Base-by-base conservation (phyloP, 2,888 invertebrate species). In the Ceratothoa steindachneri region DNA sequence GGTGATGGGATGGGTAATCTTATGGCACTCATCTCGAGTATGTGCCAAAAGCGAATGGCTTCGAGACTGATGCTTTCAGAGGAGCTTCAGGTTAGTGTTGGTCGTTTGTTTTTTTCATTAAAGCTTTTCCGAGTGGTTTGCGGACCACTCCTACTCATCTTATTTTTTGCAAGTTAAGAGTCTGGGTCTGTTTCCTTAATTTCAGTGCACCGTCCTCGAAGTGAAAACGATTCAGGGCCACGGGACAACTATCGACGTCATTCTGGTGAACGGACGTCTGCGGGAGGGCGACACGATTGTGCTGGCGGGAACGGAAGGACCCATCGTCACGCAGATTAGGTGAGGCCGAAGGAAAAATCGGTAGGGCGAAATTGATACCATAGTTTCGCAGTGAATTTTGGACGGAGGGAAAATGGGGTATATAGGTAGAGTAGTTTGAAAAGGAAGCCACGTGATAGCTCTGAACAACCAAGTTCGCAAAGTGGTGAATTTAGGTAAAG, bases 1-100 rank as follows among this genome's bases (percentile, higher is more conserved):
- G 99, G 99, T 24, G 99, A 99, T 84, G 97, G 97, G 55, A 95
- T 99, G 95, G 98, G 98, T 70, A 99, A 99, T 86, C 86, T 99
- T 70, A 88, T 99, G 81, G 92, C 94, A 24, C 89, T 97, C 82
- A 93, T 99, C 80, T 92, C 97, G 67, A 93, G 95, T 81, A 91
- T 92, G 67, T 95, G 95, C 81, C 98, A 99, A 85, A 92, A 89
- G 24, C 90, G 93, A 83, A 86, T 97, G 82, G 90, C 94, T 75
- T 93, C 95, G 84, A 87, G 95, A 75, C 87, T 99, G 3, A 90
- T 95, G 86, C 97, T 92, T 87, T 92, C 93, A 1, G 92, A 97
- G 77, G 95, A 97, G 83, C 86, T 99, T 80, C 92, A 97, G 82
- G 93, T 93, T 41, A 41, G 41, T 9, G 7, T 41, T 41, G 7